phyloP scores from a whole-genome alignment of 2,888 invertebrate species.

The Eugnorisma glareosa region DNA sequence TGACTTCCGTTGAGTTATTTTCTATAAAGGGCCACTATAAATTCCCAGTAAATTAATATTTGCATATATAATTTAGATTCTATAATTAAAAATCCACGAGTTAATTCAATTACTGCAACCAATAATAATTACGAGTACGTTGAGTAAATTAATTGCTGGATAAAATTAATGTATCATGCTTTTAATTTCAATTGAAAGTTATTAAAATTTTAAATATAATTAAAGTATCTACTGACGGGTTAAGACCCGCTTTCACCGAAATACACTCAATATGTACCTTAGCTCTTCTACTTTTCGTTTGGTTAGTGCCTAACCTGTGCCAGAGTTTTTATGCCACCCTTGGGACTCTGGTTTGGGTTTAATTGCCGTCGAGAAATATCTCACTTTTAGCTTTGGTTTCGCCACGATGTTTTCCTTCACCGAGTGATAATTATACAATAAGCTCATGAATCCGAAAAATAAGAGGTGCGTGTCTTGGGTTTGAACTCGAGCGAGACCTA shows the following conservation, averaged over 20 bases:
- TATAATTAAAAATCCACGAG: background rate
- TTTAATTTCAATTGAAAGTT: background rate
- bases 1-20: slow-evolving; percentile 14
- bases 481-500: no score
- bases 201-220: background rate
- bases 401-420: no score
- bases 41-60: background rate
- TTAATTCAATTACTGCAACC: background rate
- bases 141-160: slow-evolving; percentile 2
- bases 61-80: background rate
- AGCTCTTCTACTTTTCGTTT: background rate
- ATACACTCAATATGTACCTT: background rate
- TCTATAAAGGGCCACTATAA: background rate
- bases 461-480: no score
- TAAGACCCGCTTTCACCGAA: background rate
- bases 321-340: no score
- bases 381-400: no score
- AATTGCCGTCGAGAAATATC: no score
- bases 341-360: no score
- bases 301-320: background rate
- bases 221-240: background rate
- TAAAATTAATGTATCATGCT: background rate
- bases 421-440: no score
- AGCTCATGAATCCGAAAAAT: no score
- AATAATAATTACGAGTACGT: background rate